Base-by-base conservation (phyloP, 2,113 vertebrate genomes). In the Leptodactylus fuscus region DNA sequence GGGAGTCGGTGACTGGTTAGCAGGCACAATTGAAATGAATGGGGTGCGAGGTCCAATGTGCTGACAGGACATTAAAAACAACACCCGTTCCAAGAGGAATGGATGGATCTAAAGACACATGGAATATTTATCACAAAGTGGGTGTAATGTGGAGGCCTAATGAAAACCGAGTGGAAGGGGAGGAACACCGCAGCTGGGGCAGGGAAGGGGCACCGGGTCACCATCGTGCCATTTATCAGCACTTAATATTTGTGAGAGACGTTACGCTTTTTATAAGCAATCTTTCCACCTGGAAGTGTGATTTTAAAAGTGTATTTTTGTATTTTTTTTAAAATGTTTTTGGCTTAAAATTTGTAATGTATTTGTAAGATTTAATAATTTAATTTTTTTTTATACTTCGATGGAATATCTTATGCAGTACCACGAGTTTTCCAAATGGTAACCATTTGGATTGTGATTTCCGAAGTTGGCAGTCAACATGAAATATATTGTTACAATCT, bases 41-140 rank as follows among this genome's bases (percentile, higher is more conserved):
- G 93, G 94, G 93, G 92, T 93, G 93, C 92, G 91, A 90, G 95
- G 83, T 94, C 93, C 92, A 90, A 93, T 88, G 89, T 92, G 94
- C 94, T 95, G 95, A 94, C 92, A 93, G 93, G 93, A 94, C 89
- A 96, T 96, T 96, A 95, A 94, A 91, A 93, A 92, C 91, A 95
- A 94, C 96, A 95, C 93, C 93, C 95, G 93, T 4, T 91, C 92
- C 91, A 95, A 95, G 95, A 95, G 93, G 95, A 95, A 97, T 94
- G 94, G 95, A 97, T 96, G 95, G 95, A 95, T 97, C 95, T 97
- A 96, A 97, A 95, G 95, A 91, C 93, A 95, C 93, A 94, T 93
- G 94, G 95, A 96, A 97, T 93, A 95, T 94, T 92, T 91, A 94
- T 94, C 93, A 94, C 93, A 94, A 91, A 46, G 70, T 81, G 48